Evolutionary conservation across 2,797 vertebrate genomes (phyloP).

Genomic region (Cirrhinus mrigala): DNA sequence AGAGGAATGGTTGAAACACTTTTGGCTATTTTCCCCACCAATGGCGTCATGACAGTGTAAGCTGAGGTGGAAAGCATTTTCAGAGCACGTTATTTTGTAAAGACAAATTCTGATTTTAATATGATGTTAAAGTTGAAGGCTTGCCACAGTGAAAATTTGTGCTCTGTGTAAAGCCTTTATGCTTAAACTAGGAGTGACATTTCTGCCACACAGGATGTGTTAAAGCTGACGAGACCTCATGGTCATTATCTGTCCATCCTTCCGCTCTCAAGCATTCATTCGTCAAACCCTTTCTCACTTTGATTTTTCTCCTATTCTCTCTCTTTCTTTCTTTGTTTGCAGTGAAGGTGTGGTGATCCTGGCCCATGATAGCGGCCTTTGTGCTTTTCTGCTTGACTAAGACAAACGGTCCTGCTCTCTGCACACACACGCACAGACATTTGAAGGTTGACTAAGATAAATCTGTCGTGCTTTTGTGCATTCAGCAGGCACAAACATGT

Average conservation of each 20-base stretch:
- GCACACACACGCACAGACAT: conserved; percentile 37
- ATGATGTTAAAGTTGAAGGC: neutral
- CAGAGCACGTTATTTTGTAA: neutral
- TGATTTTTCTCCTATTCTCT: conserved; percentile 37
- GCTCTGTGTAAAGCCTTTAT: neutral
- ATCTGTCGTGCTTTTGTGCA: conserved; percentile 72
- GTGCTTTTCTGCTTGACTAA: conserved; percentile 65
- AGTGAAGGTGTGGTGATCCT: conserved; percentile 61
- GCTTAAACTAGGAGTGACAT: conserved; percentile 17
- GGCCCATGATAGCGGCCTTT: conserved; percentile 69
- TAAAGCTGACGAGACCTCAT: conserved; percentile 3
- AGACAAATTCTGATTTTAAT: neutral
- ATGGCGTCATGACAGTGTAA: neutral
- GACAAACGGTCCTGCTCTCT: conserved; percentile 65
- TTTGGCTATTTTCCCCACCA: neutral
- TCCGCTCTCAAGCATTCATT: conserved; percentile 27
- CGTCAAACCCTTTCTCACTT: conserved; percentile 30
- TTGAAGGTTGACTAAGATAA: conserved; percentile 70
- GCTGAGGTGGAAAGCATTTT: neutral
- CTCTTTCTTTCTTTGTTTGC: conserved; percentile 50
- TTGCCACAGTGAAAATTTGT: neutral
- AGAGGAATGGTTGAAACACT: neutral
- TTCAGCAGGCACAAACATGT: conserved; percentile 66
- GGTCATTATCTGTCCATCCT: conserved; percentile 31
- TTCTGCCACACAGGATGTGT: conserved; percentile 33